Evolutionary conservation across 2,113 vertebrate species (phyloP).

Genomic region (Bolborhynchus lineola): DNA sequence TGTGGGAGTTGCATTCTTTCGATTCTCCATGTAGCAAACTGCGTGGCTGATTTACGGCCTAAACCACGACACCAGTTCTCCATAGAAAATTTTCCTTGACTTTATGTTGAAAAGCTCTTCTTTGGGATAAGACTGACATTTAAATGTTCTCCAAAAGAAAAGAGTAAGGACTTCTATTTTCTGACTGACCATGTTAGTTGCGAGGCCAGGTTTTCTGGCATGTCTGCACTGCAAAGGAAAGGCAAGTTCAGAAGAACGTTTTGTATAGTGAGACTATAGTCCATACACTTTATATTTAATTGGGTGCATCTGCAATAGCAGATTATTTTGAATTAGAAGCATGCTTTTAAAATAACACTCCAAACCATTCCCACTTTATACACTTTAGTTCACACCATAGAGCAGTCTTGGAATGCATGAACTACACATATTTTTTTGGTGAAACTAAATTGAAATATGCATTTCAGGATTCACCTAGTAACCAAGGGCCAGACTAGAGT

Average conservation of each 20-base stretch:
- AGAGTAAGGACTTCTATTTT: background rate
- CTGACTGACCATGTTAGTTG: background rate
- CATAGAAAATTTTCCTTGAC: background rate
- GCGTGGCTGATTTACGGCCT: too few species aligned
- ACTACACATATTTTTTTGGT: background rate
- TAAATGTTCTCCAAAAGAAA: background rate
- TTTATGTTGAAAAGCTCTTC: background rate
- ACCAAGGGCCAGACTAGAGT: background rate
- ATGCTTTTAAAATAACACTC: background rate
- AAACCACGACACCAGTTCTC: too few species aligned
- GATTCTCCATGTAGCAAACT: too few species aligned
- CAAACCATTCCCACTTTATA: background rate
- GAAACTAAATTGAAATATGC: background rate
- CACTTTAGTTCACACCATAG: background rate
- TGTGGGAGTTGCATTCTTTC: too few species aligned
- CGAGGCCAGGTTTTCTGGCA: background rate
- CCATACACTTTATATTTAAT: background rate
- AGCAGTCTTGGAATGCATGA: background rate
- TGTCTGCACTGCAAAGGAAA: background rate
- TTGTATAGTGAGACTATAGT: background rate
- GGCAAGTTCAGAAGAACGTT: background rate
- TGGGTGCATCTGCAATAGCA: background rate
- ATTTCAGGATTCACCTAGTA: background rate
- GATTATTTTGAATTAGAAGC: background rate
- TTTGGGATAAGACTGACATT: background rate